phyloP scores from a whole-genome alignment of 2,797 vertebrate genomes.

The Pachyuromys duprasi region DNA sequence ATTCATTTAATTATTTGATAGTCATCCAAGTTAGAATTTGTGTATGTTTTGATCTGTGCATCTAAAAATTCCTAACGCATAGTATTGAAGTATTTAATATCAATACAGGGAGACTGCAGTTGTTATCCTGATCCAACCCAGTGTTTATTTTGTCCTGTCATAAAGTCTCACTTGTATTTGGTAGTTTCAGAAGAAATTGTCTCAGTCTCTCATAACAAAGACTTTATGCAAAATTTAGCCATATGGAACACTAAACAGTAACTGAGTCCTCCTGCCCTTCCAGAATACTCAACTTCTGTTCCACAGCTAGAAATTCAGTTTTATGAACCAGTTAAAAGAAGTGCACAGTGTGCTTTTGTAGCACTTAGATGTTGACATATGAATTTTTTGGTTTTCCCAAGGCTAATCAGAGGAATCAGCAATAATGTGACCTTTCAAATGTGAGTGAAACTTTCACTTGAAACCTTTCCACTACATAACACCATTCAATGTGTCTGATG shows the following conservation, averaged over 20 bases:
- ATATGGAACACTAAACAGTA: constrained; percentile 69
- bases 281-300: constrained; percentile 72
- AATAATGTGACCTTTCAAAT: constrained; percentile 76
- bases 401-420: constrained; percentile 58
- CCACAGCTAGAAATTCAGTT: constrained; percentile 65
- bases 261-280: constrained; percentile 65
- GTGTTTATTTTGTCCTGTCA: neutral
- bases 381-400: constrained; percentile 75
- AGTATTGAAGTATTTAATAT: neutral
- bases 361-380: constrained; percentile 77
- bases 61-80: too few species aligned
- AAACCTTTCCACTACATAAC: constrained; percentile 80
- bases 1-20: too few species aligned
- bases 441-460: constrained; percentile 79
- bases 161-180: neutral
- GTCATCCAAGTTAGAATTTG: too few species aligned
- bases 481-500: constrained; percentile 73
- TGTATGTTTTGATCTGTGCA: neutral
- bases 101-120: neutral
- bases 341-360: constrained; percentile 58
- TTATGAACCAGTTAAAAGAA: constrained; percentile 77
- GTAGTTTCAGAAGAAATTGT: neutral
- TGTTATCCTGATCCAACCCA: neutral
- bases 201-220: neutral
- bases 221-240: constrained; percentile 73